Conservation (phyloP, 2,113 vertebrate species). For the Ariopsis seemanni region DNA sequence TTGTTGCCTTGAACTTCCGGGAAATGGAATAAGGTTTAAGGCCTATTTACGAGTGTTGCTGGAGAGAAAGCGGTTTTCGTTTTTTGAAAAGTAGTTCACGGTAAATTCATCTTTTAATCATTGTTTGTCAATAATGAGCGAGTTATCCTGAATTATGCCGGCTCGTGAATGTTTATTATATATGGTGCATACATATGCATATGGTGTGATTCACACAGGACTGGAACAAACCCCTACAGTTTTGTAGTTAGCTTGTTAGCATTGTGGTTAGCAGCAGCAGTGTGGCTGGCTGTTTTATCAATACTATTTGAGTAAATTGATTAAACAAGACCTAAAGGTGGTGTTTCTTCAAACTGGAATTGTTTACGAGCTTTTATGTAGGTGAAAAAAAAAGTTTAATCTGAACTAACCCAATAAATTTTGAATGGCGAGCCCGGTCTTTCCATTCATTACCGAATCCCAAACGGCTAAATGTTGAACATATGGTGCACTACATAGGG, state of each 20-base stretch:
- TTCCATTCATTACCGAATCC: background rate
- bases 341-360: background rate
- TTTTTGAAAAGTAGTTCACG: conserved; percentile 1
- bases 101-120: conserved; percentile 17
- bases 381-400: background rate
- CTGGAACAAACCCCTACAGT: background rate
- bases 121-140: background rate
- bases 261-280: background rate
- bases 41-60: conserved; percentile 46
- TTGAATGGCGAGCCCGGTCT: background rate
- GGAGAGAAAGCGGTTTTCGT: conserved; percentile 17
- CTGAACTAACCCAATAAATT: background rate
- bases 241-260: background rate
- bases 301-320: background rate
- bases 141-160: background rate
- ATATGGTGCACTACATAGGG: background rate
- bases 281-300: background rate
- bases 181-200: background rate
- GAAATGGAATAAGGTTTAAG: conserved; percentile 37
- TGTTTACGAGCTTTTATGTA: background rate
- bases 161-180: background rate
- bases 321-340: background rate
- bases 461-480: background rate
- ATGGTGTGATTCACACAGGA: background rate
- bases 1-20: conserved; percentile 49